phyloP scores from a whole-genome alignment of 2,113 vertebrate species.

The Craseonycteris thonglongyai region DNA sequence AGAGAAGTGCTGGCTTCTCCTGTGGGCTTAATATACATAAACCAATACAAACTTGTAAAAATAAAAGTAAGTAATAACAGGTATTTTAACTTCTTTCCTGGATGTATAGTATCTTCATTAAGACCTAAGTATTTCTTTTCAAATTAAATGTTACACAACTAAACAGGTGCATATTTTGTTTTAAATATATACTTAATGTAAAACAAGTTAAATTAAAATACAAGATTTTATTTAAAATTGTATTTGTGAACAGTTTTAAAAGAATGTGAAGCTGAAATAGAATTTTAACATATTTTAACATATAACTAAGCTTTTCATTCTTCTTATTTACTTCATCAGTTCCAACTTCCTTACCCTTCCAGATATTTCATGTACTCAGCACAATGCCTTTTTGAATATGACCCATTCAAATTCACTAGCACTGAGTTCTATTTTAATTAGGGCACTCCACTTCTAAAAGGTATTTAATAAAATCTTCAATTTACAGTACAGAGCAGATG shows the following conservation, averaged over 20 bases:
- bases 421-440: background rate
- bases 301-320: constrained; percentile 2
- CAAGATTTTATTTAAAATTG: background rate
- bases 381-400: background rate
- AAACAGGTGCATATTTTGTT: background rate
- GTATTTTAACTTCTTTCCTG: background rate
- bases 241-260: constrained; percentile 5
- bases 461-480: background rate
- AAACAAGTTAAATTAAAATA: constrained; percentile 19
- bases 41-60: background rate
- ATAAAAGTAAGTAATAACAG: background rate
- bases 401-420: background rate
- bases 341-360: background rate
- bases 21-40: background rate
- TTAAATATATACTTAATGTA: background rate
- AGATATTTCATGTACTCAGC: background rate
- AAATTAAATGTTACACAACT: background rate
- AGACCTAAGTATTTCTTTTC: background rate
- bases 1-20: background rate
- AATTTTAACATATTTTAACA: constrained; percentile 1
- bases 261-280: background rate
- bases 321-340: background rate
- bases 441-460: background rate
- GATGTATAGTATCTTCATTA: background rate
- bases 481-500: background rate